These are phyloP conservation scores for Cuniculus paca DNA, from an alignment of 2,797 vertebrate species.

Conservation along the genomic window DNA sequence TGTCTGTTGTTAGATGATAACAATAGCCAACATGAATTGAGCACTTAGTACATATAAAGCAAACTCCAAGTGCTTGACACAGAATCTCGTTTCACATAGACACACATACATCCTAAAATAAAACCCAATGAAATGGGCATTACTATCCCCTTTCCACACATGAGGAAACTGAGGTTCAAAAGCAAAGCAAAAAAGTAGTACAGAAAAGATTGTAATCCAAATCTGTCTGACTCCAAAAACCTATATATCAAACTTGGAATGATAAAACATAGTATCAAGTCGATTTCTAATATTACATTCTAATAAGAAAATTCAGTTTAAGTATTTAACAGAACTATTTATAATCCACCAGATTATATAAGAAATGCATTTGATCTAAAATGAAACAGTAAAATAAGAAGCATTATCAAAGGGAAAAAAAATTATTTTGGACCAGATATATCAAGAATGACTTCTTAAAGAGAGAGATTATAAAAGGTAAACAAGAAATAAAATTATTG, in stretches of 20 bases:
- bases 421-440: constrained; percentile 32
- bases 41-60: neutral
- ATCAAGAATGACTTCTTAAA: constrained; percentile 1
- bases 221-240: neutral
- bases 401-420: neutral
- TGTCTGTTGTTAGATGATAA: neutral
- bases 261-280: neutral
- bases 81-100: neutral
- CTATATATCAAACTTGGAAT: constrained; percentile 22
- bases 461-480: neutral
- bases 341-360: neutral
- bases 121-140: neutral
- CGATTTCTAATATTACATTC: constrained; percentile 39
- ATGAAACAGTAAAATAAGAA: neutral
- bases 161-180: constrained; percentile 2
- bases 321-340: constrained; percentile 28
- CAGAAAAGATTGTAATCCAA: neutral
- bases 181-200: neutral
- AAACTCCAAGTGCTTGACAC: neutral
- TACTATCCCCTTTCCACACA: neutral
- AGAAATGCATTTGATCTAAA: neutral
- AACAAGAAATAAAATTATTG: constrained; percentile 13
- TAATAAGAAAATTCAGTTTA: constrained; percentile 25
- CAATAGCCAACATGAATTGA: neutral
- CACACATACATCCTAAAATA: neutral